Percentiles rank a stretch among this genome's conserved stretches.
Evolutionary conservation across 1,140 invertebrate genomes (phyloP).

Genomic region (Drosophila oshimai): DNA sequence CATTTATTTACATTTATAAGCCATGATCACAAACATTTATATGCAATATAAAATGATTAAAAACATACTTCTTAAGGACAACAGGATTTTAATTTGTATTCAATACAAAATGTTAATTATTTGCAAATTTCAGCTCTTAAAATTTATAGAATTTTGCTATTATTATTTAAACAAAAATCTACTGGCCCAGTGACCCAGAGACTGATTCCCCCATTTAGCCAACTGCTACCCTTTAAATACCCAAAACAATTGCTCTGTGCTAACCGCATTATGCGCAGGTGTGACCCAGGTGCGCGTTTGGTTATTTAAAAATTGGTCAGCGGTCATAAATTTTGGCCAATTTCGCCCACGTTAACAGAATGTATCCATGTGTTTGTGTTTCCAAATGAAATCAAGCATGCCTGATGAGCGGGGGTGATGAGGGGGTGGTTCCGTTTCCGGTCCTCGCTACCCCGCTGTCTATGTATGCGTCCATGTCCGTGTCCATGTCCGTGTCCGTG

Average conservation of each 20-base stretch:
- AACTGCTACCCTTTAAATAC: neutral
- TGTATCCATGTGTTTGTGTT: slow-evolving; percentile 18
- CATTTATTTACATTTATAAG: too few species aligned
- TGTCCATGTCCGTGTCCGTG: slow-evolving; percentile 14
- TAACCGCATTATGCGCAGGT: slow-evolving; percentile 77
- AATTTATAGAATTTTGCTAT: too few species aligned
- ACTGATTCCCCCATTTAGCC: neutral
- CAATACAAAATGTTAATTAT: too few species aligned
- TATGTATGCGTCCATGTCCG: neutral
- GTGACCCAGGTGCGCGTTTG: slow-evolving; percentile 72
- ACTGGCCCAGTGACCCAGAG: neutral
- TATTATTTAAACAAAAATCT: too few species aligned
- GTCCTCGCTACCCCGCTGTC: neutral
- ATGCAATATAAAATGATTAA: too few species aligned
- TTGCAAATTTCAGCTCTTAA: too few species aligned
- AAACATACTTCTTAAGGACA: too few species aligned
- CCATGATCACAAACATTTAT: too few species aligned
- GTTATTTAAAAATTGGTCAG: slow-evolving; percentile 78
- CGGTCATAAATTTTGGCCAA: slow-evolving; percentile 62
- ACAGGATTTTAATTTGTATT: too few species aligned
- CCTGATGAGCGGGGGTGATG: neutral
- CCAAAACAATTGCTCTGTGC: slow-evolving; percentile 21
- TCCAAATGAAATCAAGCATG: slow-evolving; percentile 49
- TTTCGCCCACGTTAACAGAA: slow-evolving; percentile 13
- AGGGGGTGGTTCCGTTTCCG: slow-evolving; percentile 10